Percentiles rank a stretch among this genome's conserved stretches.
phyloP scores from a whole-genome alignment of 2,888 invertebrate species.

The Mimachlamys varia region DNA sequence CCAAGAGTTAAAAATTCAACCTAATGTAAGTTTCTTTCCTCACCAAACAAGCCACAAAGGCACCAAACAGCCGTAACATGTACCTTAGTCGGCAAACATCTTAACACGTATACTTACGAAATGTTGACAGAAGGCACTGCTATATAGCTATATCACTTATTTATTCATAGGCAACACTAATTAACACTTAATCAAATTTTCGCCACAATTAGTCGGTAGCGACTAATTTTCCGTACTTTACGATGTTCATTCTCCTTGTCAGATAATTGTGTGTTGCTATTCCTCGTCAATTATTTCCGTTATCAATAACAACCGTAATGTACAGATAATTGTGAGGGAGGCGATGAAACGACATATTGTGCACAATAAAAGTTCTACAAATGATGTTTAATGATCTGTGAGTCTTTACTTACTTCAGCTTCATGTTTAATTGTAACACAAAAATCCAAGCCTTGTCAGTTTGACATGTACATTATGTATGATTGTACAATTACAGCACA shows the following conservation, averaged over 20 bases:
- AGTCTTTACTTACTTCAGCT: background rate
- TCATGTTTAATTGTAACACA: background rate
- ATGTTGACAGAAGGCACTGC: background rate
- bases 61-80: background rate
- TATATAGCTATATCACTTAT: background rate
- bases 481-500: background rate
- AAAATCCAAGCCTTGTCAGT: background rate
- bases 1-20: no score
- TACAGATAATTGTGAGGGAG: background rate
- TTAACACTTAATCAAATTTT: conserved; percentile 18
- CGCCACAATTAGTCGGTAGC: background rate
- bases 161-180: background rate
- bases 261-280: background rate
- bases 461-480: background rate
- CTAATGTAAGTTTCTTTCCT: no score
- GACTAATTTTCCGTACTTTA: background rate
- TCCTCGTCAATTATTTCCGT: background rate
- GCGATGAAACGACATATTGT: background rate
- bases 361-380: background rate
- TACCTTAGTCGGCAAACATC: background rate
- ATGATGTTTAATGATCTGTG: background rate
- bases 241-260: background rate
- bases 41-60: background rate
- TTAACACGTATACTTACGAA: background rate
- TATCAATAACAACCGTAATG: background rate